A percentile compares a stretch with the other conserved stretches of the same genome.
These are phyloP conservation scores for Gisinianus flammeolus DNA, from an alignment of 2,888 invertebrate species.

Conservation along the genomic window DNA sequence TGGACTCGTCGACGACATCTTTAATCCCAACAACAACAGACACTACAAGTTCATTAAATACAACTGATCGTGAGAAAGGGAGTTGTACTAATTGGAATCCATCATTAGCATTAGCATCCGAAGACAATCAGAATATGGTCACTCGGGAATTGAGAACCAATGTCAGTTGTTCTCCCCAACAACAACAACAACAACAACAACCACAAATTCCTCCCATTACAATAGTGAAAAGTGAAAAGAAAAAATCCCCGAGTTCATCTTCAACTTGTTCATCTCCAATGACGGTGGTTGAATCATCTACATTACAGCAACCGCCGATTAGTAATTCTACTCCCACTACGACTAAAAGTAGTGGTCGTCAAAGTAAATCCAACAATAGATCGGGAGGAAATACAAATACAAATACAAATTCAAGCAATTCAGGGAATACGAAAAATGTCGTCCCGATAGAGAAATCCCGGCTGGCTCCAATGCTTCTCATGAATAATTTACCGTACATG, in stretches of 20 bases:
- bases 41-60: too few relatives aligned
- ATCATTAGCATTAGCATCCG: too few relatives aligned
- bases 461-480: conserved; percentile 43
- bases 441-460: background rate
- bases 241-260: background rate
- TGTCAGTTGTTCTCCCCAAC: background rate
- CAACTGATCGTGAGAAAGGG: background rate
- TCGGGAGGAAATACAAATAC: background rate
- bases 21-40: background rate
- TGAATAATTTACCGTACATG: conserved; percentile 79
- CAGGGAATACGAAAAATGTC: background rate
- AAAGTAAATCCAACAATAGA: background rate
- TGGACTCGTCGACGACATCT: too few relatives aligned
- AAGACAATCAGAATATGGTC: background rate
- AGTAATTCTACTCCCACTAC: background rate
- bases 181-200: background rate
- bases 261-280: background rate
- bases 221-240: conserved; percentile 9
- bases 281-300: background rate
- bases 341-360: background rate
- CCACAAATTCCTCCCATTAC: background rate
- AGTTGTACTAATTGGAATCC: background rate
- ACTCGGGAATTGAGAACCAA: background rate
- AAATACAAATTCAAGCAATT: background rate
- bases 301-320: background rate